Base-by-base conservation (phyloP, 2,888 invertebrate species). In the Heliconius cydno region DNA sequence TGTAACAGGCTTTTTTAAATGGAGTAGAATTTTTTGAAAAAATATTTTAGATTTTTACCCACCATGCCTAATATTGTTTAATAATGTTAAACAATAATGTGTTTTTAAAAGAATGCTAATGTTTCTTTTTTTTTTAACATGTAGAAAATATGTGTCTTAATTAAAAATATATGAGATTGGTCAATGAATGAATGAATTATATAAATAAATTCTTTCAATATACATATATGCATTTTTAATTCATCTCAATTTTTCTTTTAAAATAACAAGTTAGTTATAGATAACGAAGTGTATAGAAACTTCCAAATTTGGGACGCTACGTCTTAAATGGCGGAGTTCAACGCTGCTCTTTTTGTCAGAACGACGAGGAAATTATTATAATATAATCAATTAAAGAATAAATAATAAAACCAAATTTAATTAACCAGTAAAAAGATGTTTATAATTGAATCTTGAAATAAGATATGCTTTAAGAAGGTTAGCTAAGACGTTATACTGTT, bases 1-100 rank as follows among this genome's bases (percentile, higher is more conserved):
- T 60, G 57, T 73, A 60, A 60, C 73, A 60, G 60, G 34, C 34
- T 38, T 60, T 41, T 60, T 57, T 60, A 25, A 12, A 34, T 73
- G n/a, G 60, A n/a, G 34, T 34, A 46, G 25, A 41, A 9, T 9
- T 70, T 70, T 70, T 70, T 52, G 22, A 52, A 52, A 52, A 52
- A 52, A 22, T 0, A 9, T 52, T 22, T 52, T n/a, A n/a, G 60
- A 60, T 60, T n/a, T 12, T 60, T n/a, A 60, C 60, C 10, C n/a
- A n/a, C 60, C 7, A 9, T 60, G n/a, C 60, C 4, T 60, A n/a
- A 3, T 10, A 60, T 60, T 60, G 22, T 60, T n/a, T 60, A 60
- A 3, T 52, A 52, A 52, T 52, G 52, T 22, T 7, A 22, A 22
- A 7, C 3, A 52, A 52, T 52, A 22, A 22, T 22, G 19, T 7